Percentiles rank a stretch among this genome's conserved stretches.
These are phyloP conservation scores for Lampropteryx suffumata DNA, from an alignment of 2,888 invertebrate species.

Conservation along the genomic window DNA sequence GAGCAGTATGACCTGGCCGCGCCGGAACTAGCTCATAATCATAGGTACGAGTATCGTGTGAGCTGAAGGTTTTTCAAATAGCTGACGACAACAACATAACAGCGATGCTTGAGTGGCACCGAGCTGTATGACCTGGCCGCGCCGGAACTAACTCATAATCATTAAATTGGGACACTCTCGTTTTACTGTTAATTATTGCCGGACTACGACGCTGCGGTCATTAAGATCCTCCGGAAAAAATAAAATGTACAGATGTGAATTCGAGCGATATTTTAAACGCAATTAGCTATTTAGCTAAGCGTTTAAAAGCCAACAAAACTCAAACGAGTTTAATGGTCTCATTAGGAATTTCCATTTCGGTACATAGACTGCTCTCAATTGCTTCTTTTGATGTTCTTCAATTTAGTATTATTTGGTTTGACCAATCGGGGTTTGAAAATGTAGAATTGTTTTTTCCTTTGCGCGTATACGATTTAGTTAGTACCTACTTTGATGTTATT, in stretches of 20 bases:
- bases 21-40: constrained; percentile 71
- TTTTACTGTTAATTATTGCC: constrained; percentile 68
- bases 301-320: constrained; percentile 41
- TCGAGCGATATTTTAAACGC: constrained; percentile 48
- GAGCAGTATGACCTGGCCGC: constrained; percentile 59
- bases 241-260: constrained; percentile 47
- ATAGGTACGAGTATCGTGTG: constrained; percentile 15
- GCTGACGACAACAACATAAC: constrained; percentile 27
- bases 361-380: constrained; percentile 32
- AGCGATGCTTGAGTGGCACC: not conserved
- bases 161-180: constrained; percentile 68
- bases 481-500: not conserved
- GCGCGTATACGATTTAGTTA: not conserved
- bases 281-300: constrained; percentile 48
- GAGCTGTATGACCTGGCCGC: constrained; percentile 59
- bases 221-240: constrained; percentile 61
- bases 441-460: constrained; percentile 6
- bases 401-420: constrained; percentile 19
- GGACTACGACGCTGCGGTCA: constrained; percentile 44
- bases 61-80: constrained; percentile 51
- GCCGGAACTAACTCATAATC: constrained; percentile 73
- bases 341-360: constrained; percentile 37
- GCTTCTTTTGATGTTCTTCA: constrained; percentile 33
- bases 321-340: constrained; percentile 43
- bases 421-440: constrained; percentile 11